Evolutionary conservation across 2,888 invertebrate species (phyloP).

Genomic region (Myopa testacea): DNA sequence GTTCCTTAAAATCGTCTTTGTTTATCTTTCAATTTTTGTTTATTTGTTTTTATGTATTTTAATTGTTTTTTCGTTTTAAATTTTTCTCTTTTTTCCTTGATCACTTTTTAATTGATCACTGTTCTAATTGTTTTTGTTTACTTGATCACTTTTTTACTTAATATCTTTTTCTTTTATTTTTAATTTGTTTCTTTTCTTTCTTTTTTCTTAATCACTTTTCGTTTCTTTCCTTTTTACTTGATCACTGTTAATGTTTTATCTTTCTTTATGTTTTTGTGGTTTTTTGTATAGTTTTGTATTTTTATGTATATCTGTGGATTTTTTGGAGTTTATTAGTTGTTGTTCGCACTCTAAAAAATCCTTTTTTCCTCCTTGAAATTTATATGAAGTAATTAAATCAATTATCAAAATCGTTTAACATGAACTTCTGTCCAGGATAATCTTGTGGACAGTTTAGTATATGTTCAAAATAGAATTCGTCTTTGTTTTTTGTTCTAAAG

Average conservation of each 20-base stretch:
- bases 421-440: too few species aligned
- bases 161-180: not conserved
- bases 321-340: too few species aligned
- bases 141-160: conserved; percentile 4
- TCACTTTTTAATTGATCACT: not conserved
- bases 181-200: not conserved
- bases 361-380: too few species aligned
- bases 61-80: too few species aligned
- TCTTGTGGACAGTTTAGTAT: too few species aligned
- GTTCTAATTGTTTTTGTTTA: conserved; percentile 7
- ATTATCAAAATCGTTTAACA: too few species aligned
- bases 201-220: conserved; percentile 7
- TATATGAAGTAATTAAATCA: too few species aligned
- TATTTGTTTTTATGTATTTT: conserved; percentile 12
- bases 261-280: not conserved
- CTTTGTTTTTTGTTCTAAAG: not conserved
- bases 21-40: not conserved
- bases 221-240: not conserved
- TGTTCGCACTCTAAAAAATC: too few species aligned
- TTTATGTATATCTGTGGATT: too few species aligned
- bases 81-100: too few species aligned
- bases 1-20: not conserved
- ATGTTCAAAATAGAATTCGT: not conserved
- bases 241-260: not conserved
- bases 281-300: too few species aligned